Evolutionary conservation across 2,797 vertebrate species (phyloP), one percentile per base, ranked within the genome.

Genomic region (Aeoliscus strigatus): DNA sequence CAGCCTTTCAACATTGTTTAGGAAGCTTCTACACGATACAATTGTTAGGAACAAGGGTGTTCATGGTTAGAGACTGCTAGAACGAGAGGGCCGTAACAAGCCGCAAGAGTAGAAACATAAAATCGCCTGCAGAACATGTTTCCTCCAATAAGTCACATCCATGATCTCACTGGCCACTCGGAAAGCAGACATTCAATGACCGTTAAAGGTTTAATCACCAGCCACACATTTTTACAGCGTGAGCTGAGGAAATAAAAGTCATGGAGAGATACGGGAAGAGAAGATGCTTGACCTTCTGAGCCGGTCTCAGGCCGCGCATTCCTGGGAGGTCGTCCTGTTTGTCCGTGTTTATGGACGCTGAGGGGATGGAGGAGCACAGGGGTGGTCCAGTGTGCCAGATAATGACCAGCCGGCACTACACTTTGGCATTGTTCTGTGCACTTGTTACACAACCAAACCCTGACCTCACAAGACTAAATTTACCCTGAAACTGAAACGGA

Each of bases 401-500:
- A 42, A 44, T 62, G 64, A 67, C 71, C 66, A 60, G 18, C 18
- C n/a, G 6, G 27, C 41, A 29, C 48, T 79, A 64, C 38, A 63
- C 58, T 51, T 61, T 56, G 66, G 57, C 39, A 35, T 44, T 64
- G 46, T 41, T 26, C 29, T 36, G 10, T 6, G 39, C 27, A 34
- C 35, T 58, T 40, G 47, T 36, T 59, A 56, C 24, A 34, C 16
- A 27, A 65, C 48, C 63, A 60, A 66, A 57, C 40, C 27, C 29
- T 35, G 54, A 73, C 74, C 66, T 70, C 76, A 52, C 36, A 24
- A 58, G 33, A 17, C 40, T 70, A 60, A 58, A 65, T 67, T 54
- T 54, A 43, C 30, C 28, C 56, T 30, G 9, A 21, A 21, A 21
- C 3, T 21, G 3, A 21, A 21, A 30, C 21, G 45, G 29, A 33